Evolutionary conservation across 2,888 invertebrate genomes (phyloP).

Genomic region (Sarcophaga caerulescens): DNA sequence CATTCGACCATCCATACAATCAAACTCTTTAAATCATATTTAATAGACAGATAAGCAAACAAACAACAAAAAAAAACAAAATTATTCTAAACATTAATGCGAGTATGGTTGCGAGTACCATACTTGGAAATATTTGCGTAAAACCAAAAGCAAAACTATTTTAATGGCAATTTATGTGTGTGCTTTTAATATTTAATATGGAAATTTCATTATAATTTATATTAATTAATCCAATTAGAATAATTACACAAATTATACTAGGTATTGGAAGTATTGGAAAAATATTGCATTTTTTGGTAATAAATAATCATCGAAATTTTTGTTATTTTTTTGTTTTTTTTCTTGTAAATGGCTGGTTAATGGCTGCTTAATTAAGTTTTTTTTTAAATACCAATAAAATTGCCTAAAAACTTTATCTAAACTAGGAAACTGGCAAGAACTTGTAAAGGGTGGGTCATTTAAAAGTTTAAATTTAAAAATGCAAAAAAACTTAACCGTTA

Average conservation of each 20-base stretch:
- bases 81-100: slow-evolving; percentile 18
- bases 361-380: too few relatives aligned
- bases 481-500: too few relatives aligned
- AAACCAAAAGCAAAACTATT: not conserved
- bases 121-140: too few relatives aligned
- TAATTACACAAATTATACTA: slow-evolving; percentile 26
- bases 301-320: slow-evolving; percentile 2
- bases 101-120: too few relatives aligned
- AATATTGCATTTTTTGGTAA: not conserved
- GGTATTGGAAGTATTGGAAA: not conserved
- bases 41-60: not conserved
- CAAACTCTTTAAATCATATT: slow-evolving; percentile 23
- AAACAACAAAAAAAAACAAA: slow-evolving; percentile 1
- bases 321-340: not conserved
- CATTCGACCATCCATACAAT: not conserved
- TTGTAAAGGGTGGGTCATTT: too few relatives aligned
- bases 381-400: too few relatives aligned
- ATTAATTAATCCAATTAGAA: slow-evolving; percentile 55
- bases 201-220: slow-evolving; percentile 39
- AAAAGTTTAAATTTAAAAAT: too few relatives aligned
- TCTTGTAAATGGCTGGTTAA: too few relatives aligned
- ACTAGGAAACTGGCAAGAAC: too few relatives aligned
- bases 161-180: slow-evolving; percentile 31
- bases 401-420: too few relatives aligned
- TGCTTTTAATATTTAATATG: slow-evolving; percentile 8